Evolutionary conservation across 2,888 invertebrate genomes (phyloP).

Genomic region (Sthenelais limicola): DNA sequence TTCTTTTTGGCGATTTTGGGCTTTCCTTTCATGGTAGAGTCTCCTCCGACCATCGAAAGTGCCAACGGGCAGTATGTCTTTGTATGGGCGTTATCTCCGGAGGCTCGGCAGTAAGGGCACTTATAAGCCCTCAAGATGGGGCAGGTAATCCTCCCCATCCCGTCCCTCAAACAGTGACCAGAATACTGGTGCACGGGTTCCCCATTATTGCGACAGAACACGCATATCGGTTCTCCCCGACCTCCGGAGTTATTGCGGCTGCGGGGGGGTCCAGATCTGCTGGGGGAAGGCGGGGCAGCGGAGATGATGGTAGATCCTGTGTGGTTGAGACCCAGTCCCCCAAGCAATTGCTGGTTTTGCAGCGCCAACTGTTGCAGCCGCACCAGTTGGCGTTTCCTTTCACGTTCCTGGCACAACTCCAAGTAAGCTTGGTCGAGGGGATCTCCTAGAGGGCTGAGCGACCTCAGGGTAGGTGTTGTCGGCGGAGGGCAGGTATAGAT

Average conservation of each 20-base stretch:
- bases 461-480: neutral
- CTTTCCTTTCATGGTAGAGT: neutral
- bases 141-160: constrained; percentile 78
- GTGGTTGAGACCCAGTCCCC: no score
- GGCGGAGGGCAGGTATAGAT: constrained; percentile 7
- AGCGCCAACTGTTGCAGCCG: no score
- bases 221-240: constrained; percentile 73
- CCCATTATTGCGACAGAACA: constrained; percentile 86
- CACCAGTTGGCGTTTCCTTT: neutral
- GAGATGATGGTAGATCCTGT: no score
- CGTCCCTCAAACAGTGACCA: constrained; percentile 78
- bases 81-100: constrained; percentile 83
- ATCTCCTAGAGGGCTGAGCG: no score
- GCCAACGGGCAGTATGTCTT: constrained; percentile 79
- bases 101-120: constrained; percentile 81
- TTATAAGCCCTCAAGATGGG: constrained; percentile 81
- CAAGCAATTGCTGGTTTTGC: no score
- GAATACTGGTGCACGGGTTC: constrained; percentile 79
- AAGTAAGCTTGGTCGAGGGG: neutral
- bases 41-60: neutral
- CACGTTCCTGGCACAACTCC: neutral
- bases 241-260: neutral
- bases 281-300: neutral
- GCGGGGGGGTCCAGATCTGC: neutral
- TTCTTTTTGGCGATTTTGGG: constrained; percentile 9